Evolutionary conservation across 2,797 vertebrate species (phyloP).

Genomic region (Sebastes nivosus): DNA sequence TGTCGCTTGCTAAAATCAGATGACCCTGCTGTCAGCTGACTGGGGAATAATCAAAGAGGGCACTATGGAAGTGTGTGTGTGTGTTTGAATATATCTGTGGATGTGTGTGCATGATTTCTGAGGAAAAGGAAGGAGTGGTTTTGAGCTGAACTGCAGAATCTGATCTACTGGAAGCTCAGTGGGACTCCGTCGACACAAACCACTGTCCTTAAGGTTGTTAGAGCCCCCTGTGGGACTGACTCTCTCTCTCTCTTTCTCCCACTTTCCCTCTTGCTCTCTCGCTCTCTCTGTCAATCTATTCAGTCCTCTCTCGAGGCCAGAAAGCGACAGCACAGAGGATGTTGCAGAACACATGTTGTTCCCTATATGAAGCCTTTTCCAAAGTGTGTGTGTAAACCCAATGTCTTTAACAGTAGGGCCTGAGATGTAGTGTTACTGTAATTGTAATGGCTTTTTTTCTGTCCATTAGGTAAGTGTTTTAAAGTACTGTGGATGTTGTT

Average conservation of each 20-base stretch:
- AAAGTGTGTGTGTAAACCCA: background rate
- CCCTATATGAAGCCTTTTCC: constrained; percentile 27
- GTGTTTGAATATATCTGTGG: constrained; percentile 17
- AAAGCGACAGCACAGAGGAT: constrained; percentile 66
- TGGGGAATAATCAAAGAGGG: constrained; percentile 73
- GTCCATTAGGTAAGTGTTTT: constrained; percentile 7
- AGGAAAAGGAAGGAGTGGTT: constrained; percentile 59
- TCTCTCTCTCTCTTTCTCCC: background rate
- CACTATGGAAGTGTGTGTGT: constrained; percentile 64
- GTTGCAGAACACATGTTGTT: constrained; percentile 59
- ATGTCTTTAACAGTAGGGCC: background rate
- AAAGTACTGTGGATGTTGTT: background rate
- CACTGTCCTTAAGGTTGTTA: constrained; percentile 72
- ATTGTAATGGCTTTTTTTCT: constrained; percentile 16
- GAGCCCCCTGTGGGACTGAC: constrained; percentile 65
- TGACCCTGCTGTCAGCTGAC: constrained; percentile 80
- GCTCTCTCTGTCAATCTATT: constrained; percentile 25
- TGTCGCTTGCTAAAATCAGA: constrained; percentile 77
- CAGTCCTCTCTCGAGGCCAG: constrained; percentile 59
- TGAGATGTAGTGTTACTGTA: constrained; percentile 9
- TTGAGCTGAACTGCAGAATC: constrained; percentile 58
- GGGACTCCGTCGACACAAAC: constrained; percentile 66
- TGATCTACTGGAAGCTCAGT: constrained; percentile 63
- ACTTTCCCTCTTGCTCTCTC: background rate
- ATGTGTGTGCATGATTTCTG: constrained; percentile 49